Base-by-base conservation (phyloP, 53 echinoderm and acorn worm genomes). In the Stichopus horrens region DNA sequence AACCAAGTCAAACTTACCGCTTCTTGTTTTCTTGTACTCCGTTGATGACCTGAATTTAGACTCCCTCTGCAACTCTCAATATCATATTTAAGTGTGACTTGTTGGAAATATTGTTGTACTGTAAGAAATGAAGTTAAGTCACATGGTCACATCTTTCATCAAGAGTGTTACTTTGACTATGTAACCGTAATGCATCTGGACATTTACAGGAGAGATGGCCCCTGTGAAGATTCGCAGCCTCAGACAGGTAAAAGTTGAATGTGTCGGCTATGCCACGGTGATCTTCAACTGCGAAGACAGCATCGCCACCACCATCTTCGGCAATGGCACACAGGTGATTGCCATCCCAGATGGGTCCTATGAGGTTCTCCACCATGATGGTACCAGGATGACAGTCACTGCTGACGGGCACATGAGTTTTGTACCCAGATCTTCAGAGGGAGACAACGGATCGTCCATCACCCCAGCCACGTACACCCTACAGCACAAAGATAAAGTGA, bases 211-310 rank as follows among this genome's bases (percentile, higher is more conserved):
- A 74, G 98, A 98, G 56, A 73, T 74, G 16, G 65, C 90, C 8
- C 87, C 88, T 9, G 75, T 90, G 13, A 66, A 77, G 54, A 75
- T 92, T 5, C 87, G 91, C 82, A 57, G 88, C 51, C 92, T 98
- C 66, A 88, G 89, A 66, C 95, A 98, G 54, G 94, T 94, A 82
- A 95, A 94, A 88, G 92, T 98, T 3, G 98, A 98, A 74, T 98
- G 98, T 80, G 90, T 89, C 6, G 98, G 95, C 52, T 98, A 94
- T 57, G 98, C 98, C 8, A 98, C 98, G 13, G 94, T 98, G 83
- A 98, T 98, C 77, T 94, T 94, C 90, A 98, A 98, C 90, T 90
- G 95, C 21, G 94, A 98, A 18, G 95, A 95, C 79, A 96, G 94
- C 81, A 89, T 98, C 59, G 95, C 98, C 6, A 95, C 95, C 4